Conservation (phyloP, 2,113 vertebrate species). For the Ctenodactylus gundi region DNA sequence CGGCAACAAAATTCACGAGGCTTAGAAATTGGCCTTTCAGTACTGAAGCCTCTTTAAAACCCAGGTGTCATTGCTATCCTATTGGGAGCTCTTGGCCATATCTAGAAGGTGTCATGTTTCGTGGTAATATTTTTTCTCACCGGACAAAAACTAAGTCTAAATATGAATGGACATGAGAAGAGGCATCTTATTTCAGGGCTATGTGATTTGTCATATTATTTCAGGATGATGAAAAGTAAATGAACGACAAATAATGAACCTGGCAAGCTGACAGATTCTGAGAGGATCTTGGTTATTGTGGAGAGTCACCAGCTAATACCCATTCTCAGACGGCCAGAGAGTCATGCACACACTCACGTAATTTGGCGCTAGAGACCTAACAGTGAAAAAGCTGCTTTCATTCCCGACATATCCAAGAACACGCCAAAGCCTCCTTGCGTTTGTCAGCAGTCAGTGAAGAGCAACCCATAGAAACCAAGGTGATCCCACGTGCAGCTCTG, state of each 20-base stretch:
- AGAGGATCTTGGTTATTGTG: not conserved
- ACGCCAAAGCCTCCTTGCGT: not conserved
- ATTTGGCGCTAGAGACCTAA: not conserved
- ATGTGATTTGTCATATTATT: slow-evolving; percentile 32
- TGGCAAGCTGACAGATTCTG: not conserved
- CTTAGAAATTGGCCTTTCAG: slow-evolving; percentile 48
- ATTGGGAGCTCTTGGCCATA: not conserved
- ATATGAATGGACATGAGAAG: slow-evolving; percentile 30
- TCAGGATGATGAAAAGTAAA: slow-evolving; percentile 60
- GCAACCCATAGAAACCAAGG: not conserved
- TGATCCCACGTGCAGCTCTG: not conserved
- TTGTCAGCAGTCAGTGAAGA: not conserved
- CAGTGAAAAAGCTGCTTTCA: not conserved
- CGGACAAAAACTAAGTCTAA: slow-evolving; percentile 42
- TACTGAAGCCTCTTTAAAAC: slow-evolving; percentile 53
- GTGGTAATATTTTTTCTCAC: slow-evolving; percentile 29
- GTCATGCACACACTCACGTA: not conserved
- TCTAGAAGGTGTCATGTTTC: slow-evolving; percentile 31
- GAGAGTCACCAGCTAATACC: not conserved
- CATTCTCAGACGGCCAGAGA: not conserved
- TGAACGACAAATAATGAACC: slow-evolving; percentile 50
- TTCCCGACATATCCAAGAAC: not conserved
- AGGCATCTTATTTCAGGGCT: slow-evolving; percentile 54
- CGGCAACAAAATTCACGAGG: slow-evolving; percentile 53
- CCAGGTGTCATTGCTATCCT: slow-evolving; percentile 54